Evolutionary conservation across 2,888 invertebrate species (phyloP), one percentile per base, ranked within the genome.

Genomic region (Lasioglossum pauxillum): DNA sequence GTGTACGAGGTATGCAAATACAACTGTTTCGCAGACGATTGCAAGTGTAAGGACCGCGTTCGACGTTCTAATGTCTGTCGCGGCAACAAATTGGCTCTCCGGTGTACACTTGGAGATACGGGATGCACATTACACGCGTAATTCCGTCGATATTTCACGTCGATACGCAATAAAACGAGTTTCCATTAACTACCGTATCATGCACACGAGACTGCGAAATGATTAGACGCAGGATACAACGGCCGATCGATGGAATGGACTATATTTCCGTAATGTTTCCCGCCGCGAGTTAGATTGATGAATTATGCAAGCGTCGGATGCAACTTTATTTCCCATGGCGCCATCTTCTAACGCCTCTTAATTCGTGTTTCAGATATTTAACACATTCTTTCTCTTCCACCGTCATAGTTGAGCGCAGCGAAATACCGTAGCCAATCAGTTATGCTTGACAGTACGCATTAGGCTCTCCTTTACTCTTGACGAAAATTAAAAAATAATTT

Each of bases 141-240:
- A 80, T 82, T 87, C 80, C 78, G 86, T 84, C 84, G 86, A 84
- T 88, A 88, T 88, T 84, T 88, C 85, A 82, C 69, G 77, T 57
- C 44, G 53, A 76, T 80, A 80, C 23, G 80, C 80, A 88, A 78
- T 86, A 80, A 87, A 86, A 82, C 74, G 88, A 88, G 82, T 82
- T 78, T 46, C 80, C 80, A 82, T 85, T 85, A 83, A 69, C 79
- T 12, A 80, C 41, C 71, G 67, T 86, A 81, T 84, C 84, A 79
- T 79, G 74, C 46, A 41, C 44, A 12, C 35, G n/a, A 78, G 53
- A 67, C 57, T 75, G 72, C 60, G 79, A 67, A 87, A 87, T 77
- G 76, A 80, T 78, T 83, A 71, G 69, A 69, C 60, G 75, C 49
- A 81, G 64, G 72, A 77, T 78, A 86, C 73, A 81, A 73, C 38